Conservation (phyloP, 2,113 vertebrate species). For the human (Homo sapiens) region GRCh38 chr11:122689001-122689500, state of each 20-base stretch:
- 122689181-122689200: not conserved
- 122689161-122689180: not conserved
- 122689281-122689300: slow-evolving; percentile 9
- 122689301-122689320: not conserved
- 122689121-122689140: not conserved
- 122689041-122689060: too few relatives aligned
- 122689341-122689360: not conserved
- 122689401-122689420: not conserved
- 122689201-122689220: not conserved
- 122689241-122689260: not conserved
- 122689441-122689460: not conserved
- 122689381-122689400: not conserved
- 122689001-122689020: too few relatives aligned
- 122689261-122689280: not conserved
- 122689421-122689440: not conserved
- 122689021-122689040: too few relatives aligned
- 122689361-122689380: slow-evolving; percentile 6
- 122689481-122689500: too few relatives aligned
- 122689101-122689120: not conserved
- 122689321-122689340: not conserved
- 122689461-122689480: not conserved
- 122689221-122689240: not conserved
- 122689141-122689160: not conserved
- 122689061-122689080: too few relatives aligned
- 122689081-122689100: too few relatives aligned